phyloP scores from a whole-genome alignment of 2,113 vertebrate genomes.

The Bungarus multicinctus region DNA sequence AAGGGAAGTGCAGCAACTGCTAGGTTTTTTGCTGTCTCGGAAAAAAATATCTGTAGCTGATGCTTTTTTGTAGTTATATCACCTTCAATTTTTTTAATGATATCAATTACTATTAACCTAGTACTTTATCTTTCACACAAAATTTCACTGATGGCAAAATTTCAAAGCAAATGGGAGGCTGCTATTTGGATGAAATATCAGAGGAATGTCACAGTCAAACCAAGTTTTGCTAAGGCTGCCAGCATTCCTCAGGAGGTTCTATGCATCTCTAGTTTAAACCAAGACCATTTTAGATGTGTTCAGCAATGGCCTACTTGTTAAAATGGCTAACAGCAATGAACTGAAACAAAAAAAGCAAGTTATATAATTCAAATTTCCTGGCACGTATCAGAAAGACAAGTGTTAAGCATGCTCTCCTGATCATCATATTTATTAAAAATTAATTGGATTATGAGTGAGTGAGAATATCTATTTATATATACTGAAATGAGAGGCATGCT shows the following conservation, averaged over 20 bases:
- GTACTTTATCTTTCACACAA: neutral
- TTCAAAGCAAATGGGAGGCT: neutral
- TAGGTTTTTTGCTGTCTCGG: neutral
- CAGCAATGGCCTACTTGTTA: neutral
- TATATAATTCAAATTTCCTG: neutral
- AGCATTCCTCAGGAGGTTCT: neutral
- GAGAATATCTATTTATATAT: constrained; percentile 8
- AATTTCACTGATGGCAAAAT: neutral
- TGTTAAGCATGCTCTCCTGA: constrained; percentile 1
- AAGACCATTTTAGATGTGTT: neutral
- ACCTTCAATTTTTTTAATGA: neutral
- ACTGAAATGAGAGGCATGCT: neutral
- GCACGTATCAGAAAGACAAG: constrained; percentile 9
- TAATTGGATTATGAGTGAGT: constrained; percentile 9
- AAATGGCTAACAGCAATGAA: constrained; percentile 6
- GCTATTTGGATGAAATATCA: neutral
- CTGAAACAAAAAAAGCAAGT: neutral
- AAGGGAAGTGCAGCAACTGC: neutral
- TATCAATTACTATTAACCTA: neutral
- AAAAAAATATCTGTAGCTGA: neutral
- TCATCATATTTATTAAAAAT: constrained; percentile 11
- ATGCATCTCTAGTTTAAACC: neutral
- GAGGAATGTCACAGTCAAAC: neutral
- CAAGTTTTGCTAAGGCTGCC: neutral
- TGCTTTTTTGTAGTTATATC: neutral